Conservation (phyloP, 2,797 vertebrate species). For the Lepus oiostolus region DNA sequence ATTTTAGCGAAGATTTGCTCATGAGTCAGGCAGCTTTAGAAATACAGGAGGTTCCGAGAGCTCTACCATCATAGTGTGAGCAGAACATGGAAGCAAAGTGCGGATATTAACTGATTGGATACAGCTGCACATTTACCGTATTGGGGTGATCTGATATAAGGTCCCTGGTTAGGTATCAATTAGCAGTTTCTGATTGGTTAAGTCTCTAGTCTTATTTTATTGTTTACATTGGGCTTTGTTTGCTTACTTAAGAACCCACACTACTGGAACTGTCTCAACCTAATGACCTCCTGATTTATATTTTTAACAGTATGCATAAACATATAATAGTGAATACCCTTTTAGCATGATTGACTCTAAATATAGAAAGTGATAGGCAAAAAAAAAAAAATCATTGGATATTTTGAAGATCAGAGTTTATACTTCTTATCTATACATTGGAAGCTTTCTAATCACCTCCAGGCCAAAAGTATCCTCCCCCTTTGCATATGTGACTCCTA, state of each 20-base stretch:
- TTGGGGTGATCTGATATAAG: neutral
- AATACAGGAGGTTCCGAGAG: neutral
- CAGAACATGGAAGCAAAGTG: neutral
- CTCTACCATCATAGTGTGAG: neutral
- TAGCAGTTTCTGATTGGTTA: neutral
- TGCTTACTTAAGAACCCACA: neutral
- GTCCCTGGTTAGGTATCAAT: neutral
- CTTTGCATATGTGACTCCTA: neutral
- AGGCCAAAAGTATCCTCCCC: neutral
- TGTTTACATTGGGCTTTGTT: neutral
- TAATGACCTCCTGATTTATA: neutral
- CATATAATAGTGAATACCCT: neutral
- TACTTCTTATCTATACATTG: neutral
- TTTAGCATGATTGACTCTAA: conserved; percentile 37
- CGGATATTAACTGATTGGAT: neutral
- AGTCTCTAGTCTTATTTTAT: neutral
- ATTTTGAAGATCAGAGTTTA: neutral
- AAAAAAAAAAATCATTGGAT: neutral
- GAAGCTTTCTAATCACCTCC: neutral
- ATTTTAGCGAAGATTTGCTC: neutral
- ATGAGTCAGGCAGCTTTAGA: neutral
- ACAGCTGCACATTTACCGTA: neutral
- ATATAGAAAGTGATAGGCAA: neutral
- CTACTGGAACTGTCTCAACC: neutral
- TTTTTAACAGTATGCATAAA: neutral